Percentiles rank a stretch among this genome's conserved stretches.
These are phyloP conservation scores for Tenthredo distinguenda DNA, from an alignment of 2,888 invertebrate genomes.

Conservation along the genomic window DNA sequence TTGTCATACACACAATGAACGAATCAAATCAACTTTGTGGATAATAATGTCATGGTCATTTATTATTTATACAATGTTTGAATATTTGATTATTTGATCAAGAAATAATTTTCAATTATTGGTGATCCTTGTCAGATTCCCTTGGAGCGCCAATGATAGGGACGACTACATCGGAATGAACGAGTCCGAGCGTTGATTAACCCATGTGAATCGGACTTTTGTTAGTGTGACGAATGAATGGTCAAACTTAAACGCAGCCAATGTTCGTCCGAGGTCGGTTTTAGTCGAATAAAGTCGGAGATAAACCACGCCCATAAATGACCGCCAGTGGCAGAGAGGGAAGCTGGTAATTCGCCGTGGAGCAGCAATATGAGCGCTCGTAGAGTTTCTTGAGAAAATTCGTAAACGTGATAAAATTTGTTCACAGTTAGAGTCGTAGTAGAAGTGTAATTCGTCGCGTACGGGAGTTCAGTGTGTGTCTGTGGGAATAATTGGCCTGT, in stretches of 20 bases:
- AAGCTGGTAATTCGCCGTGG: conserved; percentile 68
- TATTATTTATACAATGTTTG: neutral
- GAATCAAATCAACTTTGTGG: neutral
- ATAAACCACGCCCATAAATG: conserved; percentile 68
- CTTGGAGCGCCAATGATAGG: neutral
- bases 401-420: conserved; percentile 60
- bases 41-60: neutral
- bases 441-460: conserved; percentile 64
- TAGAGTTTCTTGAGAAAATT: conserved; percentile 67
- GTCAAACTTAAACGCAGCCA: conserved; percentile 51
- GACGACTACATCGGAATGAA: neutral
- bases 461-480: conserved; percentile 62
- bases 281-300: conserved; percentile 53
- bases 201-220: conserved; percentile 43
- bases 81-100: neutral
- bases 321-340: conserved; percentile 62
- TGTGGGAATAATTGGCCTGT: conserved; percentile 62
- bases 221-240: conserved; percentile 13
- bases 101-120: neutral
- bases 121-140: neutral
- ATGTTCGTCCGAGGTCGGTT: conserved; percentile 59
- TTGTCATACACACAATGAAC: neutral
- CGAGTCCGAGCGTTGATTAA: neutral
- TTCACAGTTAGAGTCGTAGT: conserved; percentile 56
- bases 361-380: conserved; percentile 67